Evolutionary conservation across 2,888 invertebrate genomes (phyloP), one percentile per base, ranked within the genome.

Genomic region (Cyclophora punctaria): DNA sequence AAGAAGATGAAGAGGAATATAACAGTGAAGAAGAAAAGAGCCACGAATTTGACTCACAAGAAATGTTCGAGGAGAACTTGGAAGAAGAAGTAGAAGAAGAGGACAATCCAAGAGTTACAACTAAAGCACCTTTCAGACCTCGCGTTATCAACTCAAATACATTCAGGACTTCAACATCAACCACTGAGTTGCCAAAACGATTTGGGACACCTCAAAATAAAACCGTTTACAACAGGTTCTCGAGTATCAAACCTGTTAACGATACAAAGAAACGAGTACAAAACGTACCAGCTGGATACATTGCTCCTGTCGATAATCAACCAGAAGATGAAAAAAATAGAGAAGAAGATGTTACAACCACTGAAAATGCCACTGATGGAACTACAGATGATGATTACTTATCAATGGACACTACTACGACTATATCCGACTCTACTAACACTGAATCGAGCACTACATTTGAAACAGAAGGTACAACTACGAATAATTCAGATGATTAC

Each of bases 211-310:
- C 63, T 47, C 78, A 76, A 69, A 87, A 85, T 46, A 79, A 73
- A 60, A 81, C 84, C n/a, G 60, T 76, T 3, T 75, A 68, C 42
- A 83, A 71, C 49, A 78, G 81, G 64, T 78, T 83, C 60, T 60
- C 69, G 45, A 63, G 68, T 40, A 82, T 75, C 45, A 82, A 75
- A 60, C 71, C 79, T 7, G 58, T 66, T 4, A 70, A 71, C 59
- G 77, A 78, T 48, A 73, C 69, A 5, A 83, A 83, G 44, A 87
- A 80, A 59, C 77, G 88, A 6, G 82, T 86, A 1, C 83, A 83
- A 67, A 88, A 88, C 58, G 80, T 88, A 6, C 86, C 87, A 6
- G 64, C 75, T 46, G 88, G 84, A 35, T 87, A 87, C 48, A 78
- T 64, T 50, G 56, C 58, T 44, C 69, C 79, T 47, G 69, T 68